These are phyloP conservation scores for Phaethornis superciliosus DNA, from an alignment of 2,113 vertebrate genomes.

Conservation along the genomic window DNA sequence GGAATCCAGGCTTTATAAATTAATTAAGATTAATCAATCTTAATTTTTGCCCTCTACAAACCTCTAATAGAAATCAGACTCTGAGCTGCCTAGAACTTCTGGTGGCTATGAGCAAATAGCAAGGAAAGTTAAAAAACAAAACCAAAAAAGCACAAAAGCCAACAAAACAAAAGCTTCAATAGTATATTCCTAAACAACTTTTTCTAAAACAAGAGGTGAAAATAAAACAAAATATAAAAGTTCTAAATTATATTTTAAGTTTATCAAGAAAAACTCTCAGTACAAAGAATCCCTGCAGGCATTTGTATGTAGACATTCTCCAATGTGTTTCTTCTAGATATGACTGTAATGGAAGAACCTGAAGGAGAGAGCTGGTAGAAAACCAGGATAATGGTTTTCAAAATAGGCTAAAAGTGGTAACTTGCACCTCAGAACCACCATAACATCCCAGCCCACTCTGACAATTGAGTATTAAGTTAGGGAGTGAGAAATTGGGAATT, in stretches of 20 bases:
- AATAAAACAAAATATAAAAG: not conserved
- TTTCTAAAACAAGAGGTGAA: not conserved
- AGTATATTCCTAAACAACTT: not conserved
- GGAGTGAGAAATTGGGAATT: not conserved
- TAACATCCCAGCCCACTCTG: not conserved
- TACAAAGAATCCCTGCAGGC: accelerated
- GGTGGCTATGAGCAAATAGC: not conserved
- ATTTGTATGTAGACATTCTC: not conserved
- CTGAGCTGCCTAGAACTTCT: not conserved
- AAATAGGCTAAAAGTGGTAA: not conserved
- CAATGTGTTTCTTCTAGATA: not conserved
- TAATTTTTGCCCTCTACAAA: not conserved
- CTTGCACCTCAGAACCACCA: not conserved
- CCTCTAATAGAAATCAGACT: not conserved
- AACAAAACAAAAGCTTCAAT: not conserved
- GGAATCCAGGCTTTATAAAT: not conserved
- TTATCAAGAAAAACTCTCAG: not conserved
- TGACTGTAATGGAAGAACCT: not conserved
- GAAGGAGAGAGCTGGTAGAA: not conserved
- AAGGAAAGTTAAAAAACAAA: not conserved
- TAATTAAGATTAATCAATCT: not conserved
- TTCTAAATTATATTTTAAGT: not conserved
- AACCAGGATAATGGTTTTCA: not conserved
- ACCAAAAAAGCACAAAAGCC: too few species aligned
- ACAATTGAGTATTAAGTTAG: not conserved